Conservation (phyloP, 2,113 vertebrate species). For the Scytalopus superciliaris region DNA sequence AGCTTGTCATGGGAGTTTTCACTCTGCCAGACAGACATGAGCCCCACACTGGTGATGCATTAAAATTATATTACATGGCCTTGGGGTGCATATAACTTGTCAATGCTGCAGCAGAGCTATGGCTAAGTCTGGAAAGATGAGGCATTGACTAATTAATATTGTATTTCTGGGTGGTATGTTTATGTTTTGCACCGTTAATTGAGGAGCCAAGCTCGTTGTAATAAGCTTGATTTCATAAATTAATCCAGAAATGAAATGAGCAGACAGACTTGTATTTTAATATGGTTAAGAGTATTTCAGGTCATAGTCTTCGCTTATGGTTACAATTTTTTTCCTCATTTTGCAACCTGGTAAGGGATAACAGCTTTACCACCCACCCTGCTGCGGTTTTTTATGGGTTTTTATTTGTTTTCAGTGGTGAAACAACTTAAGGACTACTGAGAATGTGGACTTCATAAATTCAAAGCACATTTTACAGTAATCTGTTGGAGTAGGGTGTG, state of each 20-base stretch:
- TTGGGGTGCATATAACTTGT: neutral
- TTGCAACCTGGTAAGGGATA: neutral
- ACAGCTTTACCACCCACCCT: neutral
- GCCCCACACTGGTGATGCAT: neutral
- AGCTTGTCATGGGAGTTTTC: neutral
- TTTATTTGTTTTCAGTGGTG: neutral
- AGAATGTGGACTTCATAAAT: neutral
- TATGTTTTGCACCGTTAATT: neutral
- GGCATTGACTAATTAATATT: neutral
- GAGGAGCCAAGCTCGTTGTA: neutral
- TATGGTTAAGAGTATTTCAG: neutral
- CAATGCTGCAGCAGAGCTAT: neutral
- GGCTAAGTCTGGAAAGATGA: neutral
- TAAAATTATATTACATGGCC: neutral
- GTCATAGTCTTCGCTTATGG: neutral
- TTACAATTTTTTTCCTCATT: neutral
- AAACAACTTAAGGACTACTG: neutral
- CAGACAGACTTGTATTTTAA: neutral
- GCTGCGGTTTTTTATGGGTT: neutral
- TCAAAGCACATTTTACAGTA: neutral
- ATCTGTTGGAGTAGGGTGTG: neutral
- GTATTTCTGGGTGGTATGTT: neutral
- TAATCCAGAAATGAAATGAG: neutral
- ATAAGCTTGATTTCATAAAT: neutral
- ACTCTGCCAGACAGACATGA: accelerated